phyloP scores from a whole-genome alignment of 53 echinoderm and acorn worm species.

The Arbacia lixula region DNA sequence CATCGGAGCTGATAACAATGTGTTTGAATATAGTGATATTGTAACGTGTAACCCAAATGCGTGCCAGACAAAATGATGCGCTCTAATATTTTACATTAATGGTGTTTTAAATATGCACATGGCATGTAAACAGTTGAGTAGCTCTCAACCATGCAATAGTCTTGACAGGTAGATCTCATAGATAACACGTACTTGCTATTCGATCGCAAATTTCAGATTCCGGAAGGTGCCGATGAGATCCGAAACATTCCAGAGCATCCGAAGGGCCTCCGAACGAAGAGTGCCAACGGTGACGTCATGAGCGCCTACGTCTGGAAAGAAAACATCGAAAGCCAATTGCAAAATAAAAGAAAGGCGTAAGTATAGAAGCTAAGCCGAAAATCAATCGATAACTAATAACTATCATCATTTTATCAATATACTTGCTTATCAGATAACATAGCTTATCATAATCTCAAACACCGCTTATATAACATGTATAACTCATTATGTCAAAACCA shows the following conservation, averaged over 20 bases:
- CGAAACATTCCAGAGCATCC: background rate
- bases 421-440: background rate
- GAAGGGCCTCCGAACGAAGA: constrained; percentile 5
- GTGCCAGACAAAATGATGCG: too few relatives aligned
- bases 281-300: constrained; percentile 45
- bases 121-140: too few relatives aligned
- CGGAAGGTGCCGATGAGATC: constrained; percentile 6
- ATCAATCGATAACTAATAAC: background rate
- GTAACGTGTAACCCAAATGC: too few relatives aligned
- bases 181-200: too few relatives aligned
- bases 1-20: background rate
- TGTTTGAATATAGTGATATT: too few relatives aligned
- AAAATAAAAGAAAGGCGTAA: constrained; percentile 77
- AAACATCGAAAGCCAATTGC: constrained; percentile 64
- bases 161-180: too few relatives aligned
- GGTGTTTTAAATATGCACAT: too few relatives aligned
- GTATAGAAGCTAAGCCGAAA: background rate
- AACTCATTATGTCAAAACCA: too few relatives aligned
- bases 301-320: constrained; percentile 81
- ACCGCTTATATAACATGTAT: too few relatives aligned
- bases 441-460: background rate
- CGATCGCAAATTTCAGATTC: constrained; percentile 1
- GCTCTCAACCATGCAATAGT: too few relatives aligned
- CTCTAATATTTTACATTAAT: too few relatives aligned
- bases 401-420: background rate